Conservation (phyloP, 92 coral and sea anemone species). For the Porites evermanni region DNA sequence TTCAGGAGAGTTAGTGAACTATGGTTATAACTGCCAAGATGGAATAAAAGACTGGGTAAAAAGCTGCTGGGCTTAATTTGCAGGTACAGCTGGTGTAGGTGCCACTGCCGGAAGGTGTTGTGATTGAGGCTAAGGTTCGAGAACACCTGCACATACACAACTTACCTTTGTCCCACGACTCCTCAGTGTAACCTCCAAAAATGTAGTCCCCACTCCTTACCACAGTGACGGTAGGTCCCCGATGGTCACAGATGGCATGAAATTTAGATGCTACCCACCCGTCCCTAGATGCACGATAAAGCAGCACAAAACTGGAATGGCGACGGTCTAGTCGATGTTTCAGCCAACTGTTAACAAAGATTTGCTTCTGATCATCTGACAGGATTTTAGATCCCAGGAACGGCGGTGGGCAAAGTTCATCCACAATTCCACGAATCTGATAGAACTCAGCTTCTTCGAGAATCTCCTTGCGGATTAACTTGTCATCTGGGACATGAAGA, state of each 20-base stretch:
- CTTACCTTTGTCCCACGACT: not conserved
- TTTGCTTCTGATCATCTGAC: slow-evolving; percentile 33
- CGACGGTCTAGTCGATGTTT: not conserved
- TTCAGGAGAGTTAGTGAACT: too few species aligned
- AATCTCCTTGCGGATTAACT: slow-evolving; percentile 47
- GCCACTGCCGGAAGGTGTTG: too few species aligned
- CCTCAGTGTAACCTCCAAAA: slow-evolving; percentile 63
- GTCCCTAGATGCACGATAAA: slow-evolving; percentile 57
- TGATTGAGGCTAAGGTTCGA: too few species aligned
- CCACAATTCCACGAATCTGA: slow-evolving; percentile 73
- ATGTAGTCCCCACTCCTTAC: slow-evolving; percentile 48
- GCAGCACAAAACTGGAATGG: not conserved
- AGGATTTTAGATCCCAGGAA: slow-evolving; percentile 45
- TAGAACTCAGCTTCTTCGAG: slow-evolving; percentile 79
- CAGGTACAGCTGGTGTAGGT: too few species aligned
- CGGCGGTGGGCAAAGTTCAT: slow-evolving; percentile 38
- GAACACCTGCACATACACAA: too few species aligned
- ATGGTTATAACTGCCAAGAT: too few species aligned
- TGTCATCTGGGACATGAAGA: slow-evolving; percentile 67
- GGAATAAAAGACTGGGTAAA: too few species aligned
- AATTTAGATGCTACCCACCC: slow-evolving; percentile 48
- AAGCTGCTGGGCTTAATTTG: too few species aligned
- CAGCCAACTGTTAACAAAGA: not conserved
- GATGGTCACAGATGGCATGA: slow-evolving; percentile 44
- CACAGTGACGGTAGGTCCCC: slow-evolving; percentile 59